Evolutionary conservation across 1,140 invertebrate genomes (phyloP).

Genomic region (Melanaphis sacchari): DNA sequence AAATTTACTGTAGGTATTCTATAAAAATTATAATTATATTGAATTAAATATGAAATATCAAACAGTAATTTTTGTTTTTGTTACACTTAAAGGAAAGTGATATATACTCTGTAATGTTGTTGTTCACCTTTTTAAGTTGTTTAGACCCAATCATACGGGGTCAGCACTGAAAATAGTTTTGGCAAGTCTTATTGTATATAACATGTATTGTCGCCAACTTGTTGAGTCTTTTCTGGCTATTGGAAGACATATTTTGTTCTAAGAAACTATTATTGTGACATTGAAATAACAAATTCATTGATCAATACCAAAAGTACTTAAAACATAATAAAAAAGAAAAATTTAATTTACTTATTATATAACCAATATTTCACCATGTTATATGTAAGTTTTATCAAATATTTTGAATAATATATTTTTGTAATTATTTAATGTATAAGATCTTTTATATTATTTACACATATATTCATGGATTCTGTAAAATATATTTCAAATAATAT

Average conservation of each 20-base stretch:
- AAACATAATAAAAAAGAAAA: not conserved
- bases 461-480: no score
- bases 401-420: no score
- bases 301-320: not conserved
- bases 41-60: not conserved
- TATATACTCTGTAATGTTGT: not conserved
- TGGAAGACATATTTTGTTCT: not conserved
- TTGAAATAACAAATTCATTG: constrained; percentile 18
- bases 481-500: no score
- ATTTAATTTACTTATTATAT: not conserved
- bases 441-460: no score
- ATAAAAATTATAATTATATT: not conserved
- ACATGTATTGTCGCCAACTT: constrained; percentile 23
- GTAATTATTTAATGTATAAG: no score
- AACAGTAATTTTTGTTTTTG: constrained; percentile 64
- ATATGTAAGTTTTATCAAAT: not conserved
- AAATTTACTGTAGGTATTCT: no score
- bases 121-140: constrained; percentile 50
- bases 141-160: not conserved
- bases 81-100: constrained; percentile 61
- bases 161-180: constrained; percentile 55
- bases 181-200: constrained; percentile 26
- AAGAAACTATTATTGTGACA: not conserved
- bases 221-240: not conserved
- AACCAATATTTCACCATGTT: not conserved